These are phyloP conservation scores for Phoxinus phoxinus DNA, from an alignment of 2,113 vertebrate species.

Conservation along the genomic window DNA sequence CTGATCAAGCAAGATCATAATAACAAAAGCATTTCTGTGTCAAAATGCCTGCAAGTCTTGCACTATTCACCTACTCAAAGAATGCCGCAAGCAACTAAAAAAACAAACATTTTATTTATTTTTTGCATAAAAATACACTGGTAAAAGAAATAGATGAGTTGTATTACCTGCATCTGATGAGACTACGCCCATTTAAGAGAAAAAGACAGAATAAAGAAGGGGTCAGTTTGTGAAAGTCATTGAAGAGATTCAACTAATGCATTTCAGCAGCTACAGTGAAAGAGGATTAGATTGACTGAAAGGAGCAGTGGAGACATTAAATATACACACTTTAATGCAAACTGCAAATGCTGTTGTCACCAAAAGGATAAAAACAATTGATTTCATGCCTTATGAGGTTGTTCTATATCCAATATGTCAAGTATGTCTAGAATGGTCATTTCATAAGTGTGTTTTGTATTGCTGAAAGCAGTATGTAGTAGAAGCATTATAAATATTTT, in stretches of 20 bases:
- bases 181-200: constrained; percentile 75
- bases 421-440: neutral
- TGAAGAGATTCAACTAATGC: constrained; percentile 29
- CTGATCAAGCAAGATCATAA: neutral
- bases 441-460: neutral
- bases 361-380: neutral
- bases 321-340: neutral
- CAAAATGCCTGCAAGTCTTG: neutral
- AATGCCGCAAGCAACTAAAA: constrained; percentile 23
- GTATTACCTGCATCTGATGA: constrained; percentile 79
- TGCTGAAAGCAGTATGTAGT: neutral
- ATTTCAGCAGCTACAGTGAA: constrained; percentile 12
- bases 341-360: neutral
- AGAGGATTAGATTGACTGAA: neutral
- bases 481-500: constrained; percentile 9
- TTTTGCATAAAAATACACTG: constrained; percentile 12
- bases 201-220: constrained; percentile 65
- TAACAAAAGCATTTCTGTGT: neutral
- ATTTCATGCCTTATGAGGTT: neutral
- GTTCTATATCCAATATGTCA: no score
- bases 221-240: constrained; percentile 58
- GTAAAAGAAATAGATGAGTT: constrained; percentile 5
- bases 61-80: constrained; percentile 21
- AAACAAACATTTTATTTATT: neutral
- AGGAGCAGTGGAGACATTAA: neutral